phyloP scores from a whole-genome alignment of 2,113 vertebrate genomes.

The Choloepus hoffmanni region DNA sequence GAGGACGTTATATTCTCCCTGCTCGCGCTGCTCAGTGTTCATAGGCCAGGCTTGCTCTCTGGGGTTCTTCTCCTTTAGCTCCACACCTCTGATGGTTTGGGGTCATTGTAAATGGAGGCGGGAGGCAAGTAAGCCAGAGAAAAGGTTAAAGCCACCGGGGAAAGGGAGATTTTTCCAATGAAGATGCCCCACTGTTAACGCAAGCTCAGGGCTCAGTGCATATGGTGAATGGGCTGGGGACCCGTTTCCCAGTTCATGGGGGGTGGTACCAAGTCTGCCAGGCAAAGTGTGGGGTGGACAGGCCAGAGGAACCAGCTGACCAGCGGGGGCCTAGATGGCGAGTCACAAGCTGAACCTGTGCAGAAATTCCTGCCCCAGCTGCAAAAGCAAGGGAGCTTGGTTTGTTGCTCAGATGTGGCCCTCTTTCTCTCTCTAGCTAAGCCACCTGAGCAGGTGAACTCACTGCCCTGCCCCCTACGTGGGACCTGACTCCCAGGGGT shows the following conservation, averaged over 20 bases:
- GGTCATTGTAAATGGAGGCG: neutral
- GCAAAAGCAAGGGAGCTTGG: neutral
- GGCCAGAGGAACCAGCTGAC: neutral
- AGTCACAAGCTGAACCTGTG: neutral
- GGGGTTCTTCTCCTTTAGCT: neutral
- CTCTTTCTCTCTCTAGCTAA: too few relatives aligned
- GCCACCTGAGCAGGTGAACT: too few relatives aligned
- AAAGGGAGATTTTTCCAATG: neutral
- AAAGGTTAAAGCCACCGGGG: constrained; percentile 26
- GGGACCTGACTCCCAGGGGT: too few relatives aligned
- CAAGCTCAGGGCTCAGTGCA: neutral
- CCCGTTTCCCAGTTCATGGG: neutral
- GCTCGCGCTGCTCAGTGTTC: neutral
- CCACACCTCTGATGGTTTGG: neutral
- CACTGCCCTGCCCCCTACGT: too few relatives aligned
- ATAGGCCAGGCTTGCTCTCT: neutral
- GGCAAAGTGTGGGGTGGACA: neutral
- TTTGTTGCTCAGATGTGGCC: too few relatives aligned
- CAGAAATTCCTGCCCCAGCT: neutral
- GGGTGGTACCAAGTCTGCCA: neutral
- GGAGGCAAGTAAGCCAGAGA: neutral
- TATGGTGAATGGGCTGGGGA: neutral
- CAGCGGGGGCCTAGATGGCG: neutral
- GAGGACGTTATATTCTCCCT: neutral
- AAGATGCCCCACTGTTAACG: constrained; percentile 12